Base-by-base conservation (phyloP, 2,888 invertebrate species). In the Watsonalla binaria region DNA sequence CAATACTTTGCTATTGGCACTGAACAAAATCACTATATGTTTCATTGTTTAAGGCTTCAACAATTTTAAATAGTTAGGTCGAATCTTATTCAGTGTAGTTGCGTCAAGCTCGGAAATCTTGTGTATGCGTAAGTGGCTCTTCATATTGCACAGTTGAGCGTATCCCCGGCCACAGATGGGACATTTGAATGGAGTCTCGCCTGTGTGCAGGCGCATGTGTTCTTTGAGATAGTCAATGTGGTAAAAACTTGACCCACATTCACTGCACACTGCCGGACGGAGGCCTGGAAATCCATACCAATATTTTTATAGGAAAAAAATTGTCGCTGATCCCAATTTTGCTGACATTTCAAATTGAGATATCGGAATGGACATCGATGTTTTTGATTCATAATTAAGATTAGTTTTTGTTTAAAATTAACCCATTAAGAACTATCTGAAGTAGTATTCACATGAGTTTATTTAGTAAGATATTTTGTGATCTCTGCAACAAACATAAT, bases 111-210 rank as follows among this genome's bases (percentile, higher is more conserved):
- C 89, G 0, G 87, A 84, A 61, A 83, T 66, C 60, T 77, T 79
- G 56, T 91, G 91, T 58, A 80, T 85, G 45, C 85, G 75, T 35
- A 89, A 70, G 52, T 91, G 91, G 53, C 91, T 91, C 60, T 86
- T 90, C 90, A 91, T 90, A 58, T 91, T 91, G 45, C 90, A 78
- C 6, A 84, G 69, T 57, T 91, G 91, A 0, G 91, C 89, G 46
- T 90, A 91, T 0, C 91, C 91, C 48, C 86, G 65, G 0, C 78
- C 83, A 60, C 91, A 91, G 5, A 91, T 80, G 0, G 91, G 91
- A 55, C 91, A 91, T 63, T 89, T 88, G 63, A 83, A 91, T 11
- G 91, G 91, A 1, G 86, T 88, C 57, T 91, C 91, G 0, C 91
- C 91, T 0, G 91, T 91, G 54, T 91, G 91, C 1, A 91, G 76